Evolutionary conservation across 2,113 vertebrate species (phyloP).

Genomic region (Pseudonaja textilis): DNA sequence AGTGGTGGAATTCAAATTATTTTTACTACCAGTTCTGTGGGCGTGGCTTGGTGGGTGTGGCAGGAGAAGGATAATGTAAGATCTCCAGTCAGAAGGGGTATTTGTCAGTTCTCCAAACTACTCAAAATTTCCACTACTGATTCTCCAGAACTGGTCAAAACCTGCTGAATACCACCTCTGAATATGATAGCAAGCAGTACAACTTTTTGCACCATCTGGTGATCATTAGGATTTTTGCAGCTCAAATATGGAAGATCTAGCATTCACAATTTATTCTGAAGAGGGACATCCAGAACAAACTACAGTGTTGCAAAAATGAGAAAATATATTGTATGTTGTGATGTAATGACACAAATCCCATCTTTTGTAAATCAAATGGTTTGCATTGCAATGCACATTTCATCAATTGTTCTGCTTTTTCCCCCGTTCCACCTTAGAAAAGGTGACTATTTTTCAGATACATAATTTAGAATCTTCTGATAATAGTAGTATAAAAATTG

Average conservation of each 20-base stretch:
- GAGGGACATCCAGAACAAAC: too few relatives aligned
- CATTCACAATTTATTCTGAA: not conserved
- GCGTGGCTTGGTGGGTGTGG: too few relatives aligned
- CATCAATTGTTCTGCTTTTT: not conserved
- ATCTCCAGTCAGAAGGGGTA: too few relatives aligned
- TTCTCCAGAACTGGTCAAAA: too few relatives aligned
- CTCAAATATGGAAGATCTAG: not conserved
- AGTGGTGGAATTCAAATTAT: too few relatives aligned
- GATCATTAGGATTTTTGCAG: not conserved
- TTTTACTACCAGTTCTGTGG: too few relatives aligned
- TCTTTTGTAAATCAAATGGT: not conserved
- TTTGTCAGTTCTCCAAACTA: too few relatives aligned
- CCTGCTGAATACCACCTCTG: too few relatives aligned
- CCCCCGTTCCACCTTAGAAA: not conserved
- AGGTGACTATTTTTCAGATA: not conserved
- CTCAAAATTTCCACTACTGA: too few relatives aligned
- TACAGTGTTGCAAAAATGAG: not conserved
- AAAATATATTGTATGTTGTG: not conserved
- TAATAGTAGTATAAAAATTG: not conserved
- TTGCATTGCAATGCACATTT: not conserved
- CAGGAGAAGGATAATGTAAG: too few relatives aligned
- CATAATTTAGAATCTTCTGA: not conserved
- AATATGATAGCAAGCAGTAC: not conserved
- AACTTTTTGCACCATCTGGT: not conserved
- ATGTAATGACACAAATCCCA: not conserved